Evolutionary conservation across 1,140 invertebrate genomes (phyloP), one percentile per base, ranked within the genome.

Genomic region (Drosophila orena): DNA sequence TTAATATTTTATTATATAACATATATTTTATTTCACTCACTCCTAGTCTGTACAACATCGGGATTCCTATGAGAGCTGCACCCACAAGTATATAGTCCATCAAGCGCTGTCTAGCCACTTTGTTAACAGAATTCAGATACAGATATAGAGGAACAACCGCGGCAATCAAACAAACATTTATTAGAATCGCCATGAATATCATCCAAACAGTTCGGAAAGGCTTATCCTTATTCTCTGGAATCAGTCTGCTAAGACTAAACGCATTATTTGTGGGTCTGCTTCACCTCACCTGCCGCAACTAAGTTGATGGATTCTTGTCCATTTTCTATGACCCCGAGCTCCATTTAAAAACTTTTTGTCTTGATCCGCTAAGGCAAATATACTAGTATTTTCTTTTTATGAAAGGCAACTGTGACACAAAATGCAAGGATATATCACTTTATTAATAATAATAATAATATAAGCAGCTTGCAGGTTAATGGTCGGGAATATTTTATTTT

Each of bases 101-200:
- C 2, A 22, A 10, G 30, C 5, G 42, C 20, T 42, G 3, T 30
- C 15, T 49, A 1, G 11, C 5, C 11, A 24, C 11, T 2, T 38
- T 14, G 1, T 53, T 14, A 0, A 62, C 15, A 11, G 46, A 15
- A 7, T 17, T 54, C 2, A 77, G 1, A 22, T 50, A 85, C 5
- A 58, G 7, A 10, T 47, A 85, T n/a, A 43, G 7, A 8, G 47
- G 11, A 55, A 47, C 12, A 3, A 46, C n/a, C 0, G 52, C 15
- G 1, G 14, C n/a, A 35, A 65, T 2, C 1, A 88, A 30, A 7
- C 35, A 49, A 24, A 55, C 0, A 27, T 86, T 85, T 12, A 86
- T 57, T 0, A 81, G 14, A 3, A 81, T 2, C 24, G 77, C 8
- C 0, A 61, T 12, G 1, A 86, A 7, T 46, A 53, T 15, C 0